phyloP scores from a whole-genome alignment of 2,797 vertebrate genomes.

The Crenichthys baileyi region DNA sequence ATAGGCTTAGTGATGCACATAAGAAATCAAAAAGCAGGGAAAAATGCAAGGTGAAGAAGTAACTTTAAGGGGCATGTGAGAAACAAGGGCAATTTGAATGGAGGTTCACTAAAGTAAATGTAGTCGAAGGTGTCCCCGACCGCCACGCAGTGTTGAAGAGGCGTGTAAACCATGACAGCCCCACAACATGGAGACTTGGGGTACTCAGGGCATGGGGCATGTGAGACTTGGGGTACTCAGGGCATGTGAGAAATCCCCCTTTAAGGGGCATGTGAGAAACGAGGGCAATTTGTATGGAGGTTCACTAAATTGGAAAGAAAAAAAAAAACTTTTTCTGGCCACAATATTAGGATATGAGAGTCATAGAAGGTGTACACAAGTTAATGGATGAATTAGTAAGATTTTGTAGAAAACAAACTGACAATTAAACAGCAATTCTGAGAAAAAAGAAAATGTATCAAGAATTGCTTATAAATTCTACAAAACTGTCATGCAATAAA shows the following conservation, averaged over 20 bases:
- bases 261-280: constrained; percentile 16
- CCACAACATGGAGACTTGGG: too few species aligned
- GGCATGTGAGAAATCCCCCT: too few species aligned
- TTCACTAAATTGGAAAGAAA: not conserved
- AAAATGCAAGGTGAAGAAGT: constrained; percentile 4
- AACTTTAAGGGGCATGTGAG: constrained; percentile 5
- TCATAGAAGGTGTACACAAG: not conserved
- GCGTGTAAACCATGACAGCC: too few species aligned
- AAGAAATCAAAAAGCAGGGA: constrained; percentile 25
- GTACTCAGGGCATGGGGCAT: too few species aligned
- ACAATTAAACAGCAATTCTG: constrained; percentile 6
- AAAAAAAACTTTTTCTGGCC: not conserved
- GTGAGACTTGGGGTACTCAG: too few species aligned
- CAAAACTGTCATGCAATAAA: not conserved
- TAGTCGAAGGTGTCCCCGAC: too few species aligned
- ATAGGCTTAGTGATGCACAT: constrained; percentile 43
- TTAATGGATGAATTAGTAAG: not conserved
- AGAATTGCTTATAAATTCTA: not conserved
- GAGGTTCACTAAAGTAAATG: constrained; percentile 1
- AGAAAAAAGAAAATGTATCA: not conserved
- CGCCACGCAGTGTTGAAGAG: too few species aligned
- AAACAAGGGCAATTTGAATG: constrained; percentile 9
- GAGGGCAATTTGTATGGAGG: constrained; percentile 1
- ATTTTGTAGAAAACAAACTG: constrained; percentile 3
- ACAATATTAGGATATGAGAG: not conserved